These are phyloP conservation scores for Mionectes macconnelli DNA, from an alignment of 2,113 vertebrate species.

Conservation along the genomic window DNA sequence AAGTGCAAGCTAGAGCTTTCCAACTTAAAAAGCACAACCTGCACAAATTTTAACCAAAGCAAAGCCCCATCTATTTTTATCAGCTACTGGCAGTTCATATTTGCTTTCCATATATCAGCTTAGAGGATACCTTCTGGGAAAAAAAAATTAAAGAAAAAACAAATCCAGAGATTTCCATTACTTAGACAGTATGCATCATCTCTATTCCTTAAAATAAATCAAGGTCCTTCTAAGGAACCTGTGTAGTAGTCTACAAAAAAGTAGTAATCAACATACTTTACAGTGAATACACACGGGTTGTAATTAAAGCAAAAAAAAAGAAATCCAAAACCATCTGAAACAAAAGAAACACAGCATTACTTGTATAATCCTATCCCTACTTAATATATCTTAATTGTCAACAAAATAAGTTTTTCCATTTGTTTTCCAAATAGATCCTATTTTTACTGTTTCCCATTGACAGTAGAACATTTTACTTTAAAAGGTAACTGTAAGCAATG, in stretches of 20 bases:
- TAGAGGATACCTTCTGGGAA: not conserved
- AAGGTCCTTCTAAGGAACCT: not conserved
- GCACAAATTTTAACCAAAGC: not conserved
- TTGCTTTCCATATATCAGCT: not conserved
- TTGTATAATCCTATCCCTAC: not conserved
- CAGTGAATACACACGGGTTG: not conserved
- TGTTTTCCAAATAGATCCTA: not conserved
- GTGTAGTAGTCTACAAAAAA: not conserved
- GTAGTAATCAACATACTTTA: not conserved
- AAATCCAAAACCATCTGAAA: not conserved
- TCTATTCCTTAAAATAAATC: not conserved
- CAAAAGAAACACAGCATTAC: not conserved
- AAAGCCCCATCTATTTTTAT: not conserved
- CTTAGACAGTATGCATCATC: not conserved
- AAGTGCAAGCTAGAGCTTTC: not conserved
- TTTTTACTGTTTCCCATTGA: not conserved
- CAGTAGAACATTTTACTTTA: not conserved
- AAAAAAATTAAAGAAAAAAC: not conserved
- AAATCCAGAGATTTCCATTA: not conserved
- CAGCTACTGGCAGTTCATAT: not conserved
- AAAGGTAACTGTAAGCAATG: not conserved
- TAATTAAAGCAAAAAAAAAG: not conserved
- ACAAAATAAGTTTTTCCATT: not conserved
- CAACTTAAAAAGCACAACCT: not conserved
- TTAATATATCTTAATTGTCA: not conserved